Conservation (phyloP, 2,888 invertebrate species). For the Melolontha melolontha region DNA sequence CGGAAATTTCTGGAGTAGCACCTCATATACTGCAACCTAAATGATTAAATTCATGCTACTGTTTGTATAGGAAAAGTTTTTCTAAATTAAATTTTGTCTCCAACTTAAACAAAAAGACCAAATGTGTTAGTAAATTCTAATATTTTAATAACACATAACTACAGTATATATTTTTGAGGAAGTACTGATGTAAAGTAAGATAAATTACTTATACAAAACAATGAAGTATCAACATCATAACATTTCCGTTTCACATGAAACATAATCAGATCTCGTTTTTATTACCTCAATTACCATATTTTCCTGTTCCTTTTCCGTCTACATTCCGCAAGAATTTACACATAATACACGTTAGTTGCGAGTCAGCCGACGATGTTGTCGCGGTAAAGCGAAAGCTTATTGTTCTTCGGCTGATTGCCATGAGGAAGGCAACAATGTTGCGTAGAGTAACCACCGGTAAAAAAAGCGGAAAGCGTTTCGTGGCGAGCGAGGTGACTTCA, state of each 20-base stretch:
- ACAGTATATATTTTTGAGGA: not conserved
- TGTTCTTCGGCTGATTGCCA: slow-evolving; percentile 11
- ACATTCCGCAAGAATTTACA: slow-evolving; percentile 21
- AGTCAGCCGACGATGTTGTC: not conserved
- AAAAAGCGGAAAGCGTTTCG: slow-evolving; percentile 21
- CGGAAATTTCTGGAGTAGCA: too few species aligned
- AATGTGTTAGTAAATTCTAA: too few species aligned
- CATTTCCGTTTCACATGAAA: slow-evolving; percentile 30
- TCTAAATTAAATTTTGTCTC: too few species aligned
- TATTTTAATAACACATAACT: too few species aligned
- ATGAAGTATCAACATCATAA: not conserved
- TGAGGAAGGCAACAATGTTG: slow-evolving; percentile 17
- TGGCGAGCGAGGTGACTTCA: slow-evolving; percentile 1
- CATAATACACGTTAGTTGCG: slow-evolving; percentile 22
- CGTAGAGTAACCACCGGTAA: not conserved
- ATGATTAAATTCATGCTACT: too few species aligned
- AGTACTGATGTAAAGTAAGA: not conserved
- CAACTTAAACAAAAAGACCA: too few species aligned
- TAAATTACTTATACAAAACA: too few species aligned
- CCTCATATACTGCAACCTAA: too few species aligned
- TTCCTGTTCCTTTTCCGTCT: slow-evolving; percentile 7
- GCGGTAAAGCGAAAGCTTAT: slow-evolving; percentile 24
- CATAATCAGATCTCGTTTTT: slow-evolving; percentile 22
- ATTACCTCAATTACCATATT: slow-evolving; percentile 18
- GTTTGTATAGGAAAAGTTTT: too few species aligned